These are phyloP conservation scores for Drosophila cognata DNA, from an alignment of 2,888 invertebrate genomes.

Conservation along the genomic window DNA sequence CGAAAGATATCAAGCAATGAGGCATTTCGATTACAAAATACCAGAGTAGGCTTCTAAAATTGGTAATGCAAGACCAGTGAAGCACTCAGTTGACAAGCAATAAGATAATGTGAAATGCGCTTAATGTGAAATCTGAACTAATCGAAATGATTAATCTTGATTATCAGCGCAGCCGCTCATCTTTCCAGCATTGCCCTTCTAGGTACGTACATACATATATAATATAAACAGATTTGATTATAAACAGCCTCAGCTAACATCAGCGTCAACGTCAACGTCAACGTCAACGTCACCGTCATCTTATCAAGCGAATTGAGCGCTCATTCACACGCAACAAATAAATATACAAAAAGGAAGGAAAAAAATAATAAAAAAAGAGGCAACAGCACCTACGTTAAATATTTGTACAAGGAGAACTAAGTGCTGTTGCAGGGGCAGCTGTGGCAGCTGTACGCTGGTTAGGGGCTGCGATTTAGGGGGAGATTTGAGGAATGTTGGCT, in stretches of 20 bases:
- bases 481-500: neutral
- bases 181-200: neutral
- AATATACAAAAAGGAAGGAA: slow-evolving; percentile 37
- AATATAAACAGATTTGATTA: slow-evolving; percentile 4
- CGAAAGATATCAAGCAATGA: neutral
- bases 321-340: slow-evolving; percentile 78
- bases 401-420: slow-evolving; percentile 56
- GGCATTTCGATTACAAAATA: neutral
- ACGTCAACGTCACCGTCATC: slow-evolving; percentile 42
- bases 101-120: neutral
- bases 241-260: slow-evolving; percentile 39
- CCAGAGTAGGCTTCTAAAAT: neutral
- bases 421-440: slow-evolving; percentile 43
- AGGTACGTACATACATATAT: neutral
- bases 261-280: slow-evolving; percentile 22
- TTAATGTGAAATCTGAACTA: slow-evolving; percentile 22
- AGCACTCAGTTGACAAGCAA: neutral
- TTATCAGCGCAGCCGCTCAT: slow-evolving; percentile 7
- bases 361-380: slow-evolving; percentile 6
- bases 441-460: slow-evolving; percentile 19
- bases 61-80: neutral
- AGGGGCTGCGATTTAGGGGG: slow-evolving; percentile 3
- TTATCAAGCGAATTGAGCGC: slow-evolving; percentile 76
- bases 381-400: slow-evolving; percentile 51
- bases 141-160: slow-evolving; percentile 29